These are phyloP conservation scores for Geophilus truncorum DNA, from an alignment of 2,888 invertebrate species.

Conservation along the genomic window DNA sequence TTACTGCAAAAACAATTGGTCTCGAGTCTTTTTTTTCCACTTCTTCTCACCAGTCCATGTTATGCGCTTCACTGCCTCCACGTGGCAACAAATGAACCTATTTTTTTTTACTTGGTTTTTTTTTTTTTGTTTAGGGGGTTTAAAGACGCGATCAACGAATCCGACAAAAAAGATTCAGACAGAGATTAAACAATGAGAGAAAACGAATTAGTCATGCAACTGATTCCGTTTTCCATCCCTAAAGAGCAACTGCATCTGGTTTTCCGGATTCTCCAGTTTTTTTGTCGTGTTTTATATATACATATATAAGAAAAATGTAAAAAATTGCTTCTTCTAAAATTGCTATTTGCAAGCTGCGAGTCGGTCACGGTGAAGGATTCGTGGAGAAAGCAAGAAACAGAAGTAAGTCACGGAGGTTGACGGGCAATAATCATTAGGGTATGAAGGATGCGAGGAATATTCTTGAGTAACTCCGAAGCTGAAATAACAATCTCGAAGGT, in stretches of 20 bases:
- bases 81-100: neutral
- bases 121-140: neutral
- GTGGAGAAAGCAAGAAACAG: neutral
- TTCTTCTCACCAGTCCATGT: neutral
- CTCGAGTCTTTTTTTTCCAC: neutral
- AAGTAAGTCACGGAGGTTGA: too few species aligned
- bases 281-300: neutral
- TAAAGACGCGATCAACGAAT: neutral
- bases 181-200: neutral
- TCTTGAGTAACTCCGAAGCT: too few species aligned
- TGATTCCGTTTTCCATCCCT: neutral
- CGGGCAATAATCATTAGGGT: too few species aligned
- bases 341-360: neutral
- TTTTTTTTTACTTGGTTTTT: neutral
- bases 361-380: neutral
- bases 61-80: neutral
- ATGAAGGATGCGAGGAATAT: too few species aligned
- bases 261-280: neutral
- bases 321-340: too few species aligned
- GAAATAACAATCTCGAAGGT: too few species aligned
- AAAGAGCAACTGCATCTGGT: neutral
- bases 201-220: neutral
- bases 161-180: neutral
- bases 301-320: neutral
- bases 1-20: constrained; percentile 6